Evolutionary conservation across 2,113 vertebrate genomes (phyloP).

Genomic region (Pongo pygmaeus): DNA sequence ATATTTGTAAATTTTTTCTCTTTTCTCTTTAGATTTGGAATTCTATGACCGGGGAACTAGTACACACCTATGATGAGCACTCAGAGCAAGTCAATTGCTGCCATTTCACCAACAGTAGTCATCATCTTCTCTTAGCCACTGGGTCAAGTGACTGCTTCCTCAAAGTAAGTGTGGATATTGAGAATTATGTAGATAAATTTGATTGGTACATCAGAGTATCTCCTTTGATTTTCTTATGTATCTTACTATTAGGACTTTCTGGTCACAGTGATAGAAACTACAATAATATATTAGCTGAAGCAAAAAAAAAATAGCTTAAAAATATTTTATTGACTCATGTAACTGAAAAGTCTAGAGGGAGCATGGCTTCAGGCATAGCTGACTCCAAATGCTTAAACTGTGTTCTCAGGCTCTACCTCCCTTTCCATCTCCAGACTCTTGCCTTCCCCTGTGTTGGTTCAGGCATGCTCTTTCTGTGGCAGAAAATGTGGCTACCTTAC

Average conservation of each 20-base stretch:
- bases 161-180: slow-evolving; percentile 85
- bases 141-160: slow-evolving; percentile 90
- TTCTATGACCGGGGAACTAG: slow-evolving; percentile 85
- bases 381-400: not conserved
- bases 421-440: not conserved
- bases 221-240: not conserved
- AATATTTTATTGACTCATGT: not conserved
- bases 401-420: not conserved
- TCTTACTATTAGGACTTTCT: not conserved
- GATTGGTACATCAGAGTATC: not conserved
- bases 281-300: not conserved
- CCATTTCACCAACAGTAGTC: slow-evolving; percentile 89
- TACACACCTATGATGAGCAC: slow-evolving; percentile 89
- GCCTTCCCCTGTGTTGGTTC: not conserved
- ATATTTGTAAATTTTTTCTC: not conserved
- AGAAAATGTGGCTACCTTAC: not conserved
- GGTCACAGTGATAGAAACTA: not conserved
- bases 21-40: slow-evolving; percentile 91
- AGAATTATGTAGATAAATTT: not conserved
- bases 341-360: slow-evolving; percentile 4
- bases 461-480: not conserved
- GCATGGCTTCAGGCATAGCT: not conserved
- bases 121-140: slow-evolving; percentile 90
- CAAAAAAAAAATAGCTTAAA: not conserved
- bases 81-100: slow-evolving; percentile 95